A percentile compares a stretch with the other conserved stretches of the same genome.
Conservation (phyloP, 2,888 invertebrate genomes). For the Patella pellucida region DNA sequence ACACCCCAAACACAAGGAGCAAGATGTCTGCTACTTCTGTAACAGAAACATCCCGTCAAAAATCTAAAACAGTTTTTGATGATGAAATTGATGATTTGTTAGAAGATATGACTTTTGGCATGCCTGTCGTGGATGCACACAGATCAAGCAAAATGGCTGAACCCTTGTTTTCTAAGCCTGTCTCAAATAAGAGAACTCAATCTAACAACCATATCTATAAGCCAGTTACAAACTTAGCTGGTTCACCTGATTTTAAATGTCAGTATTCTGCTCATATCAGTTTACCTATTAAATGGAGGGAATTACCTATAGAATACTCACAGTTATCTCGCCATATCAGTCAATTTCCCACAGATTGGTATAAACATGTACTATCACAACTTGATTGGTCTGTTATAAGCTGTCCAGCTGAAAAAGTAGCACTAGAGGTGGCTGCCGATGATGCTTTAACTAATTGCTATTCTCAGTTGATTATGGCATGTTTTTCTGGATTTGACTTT, state of each 20-base stretch:
- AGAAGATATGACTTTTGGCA: constrained; percentile 60
- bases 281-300: constrained; percentile 61
- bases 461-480: constrained; percentile 66
- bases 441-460: constrained; percentile 60
- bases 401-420: constrained; percentile 48
- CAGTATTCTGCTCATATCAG: constrained; percentile 61
- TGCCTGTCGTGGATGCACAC: constrained; percentile 60
- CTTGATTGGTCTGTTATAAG: constrained; percentile 53
- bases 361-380: constrained; percentile 54
- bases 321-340: constrained; percentile 52
- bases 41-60: not conserved
- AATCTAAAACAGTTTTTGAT: constrained; percentile 37
- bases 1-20: not conserved
- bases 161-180: constrained; percentile 22
- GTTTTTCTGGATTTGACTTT: constrained; percentile 63
- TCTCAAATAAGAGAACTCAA: constrained; percentile 31
- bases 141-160: constrained; percentile 27
- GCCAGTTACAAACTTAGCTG: constrained; percentile 61
- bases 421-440: constrained; percentile 54
- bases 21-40: not conserved
- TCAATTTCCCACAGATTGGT: constrained; percentile 64
- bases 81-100: constrained; percentile 56
- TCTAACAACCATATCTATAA: constrained; percentile 59
- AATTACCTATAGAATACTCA: constrained; percentile 61
- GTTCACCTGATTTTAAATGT: constrained; percentile 62